Conservation (phyloP, 35 echinoderm and acorn worm species). For the Diadema setosum region DNA sequence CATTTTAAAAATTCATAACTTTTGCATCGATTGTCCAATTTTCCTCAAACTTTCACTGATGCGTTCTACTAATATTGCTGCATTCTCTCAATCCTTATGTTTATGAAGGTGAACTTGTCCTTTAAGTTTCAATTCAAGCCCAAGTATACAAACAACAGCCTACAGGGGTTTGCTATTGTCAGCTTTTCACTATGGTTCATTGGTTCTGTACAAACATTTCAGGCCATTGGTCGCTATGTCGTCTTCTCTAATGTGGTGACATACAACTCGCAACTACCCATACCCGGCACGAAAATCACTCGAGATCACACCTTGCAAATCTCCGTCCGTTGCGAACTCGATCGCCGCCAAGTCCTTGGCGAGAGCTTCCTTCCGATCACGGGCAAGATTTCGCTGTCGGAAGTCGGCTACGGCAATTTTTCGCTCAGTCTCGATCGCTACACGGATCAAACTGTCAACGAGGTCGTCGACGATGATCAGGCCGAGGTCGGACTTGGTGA, state of each 20-base stretch:
- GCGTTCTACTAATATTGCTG: too few relatives aligned
- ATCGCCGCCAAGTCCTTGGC: not conserved
- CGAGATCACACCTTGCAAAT: not conserved
- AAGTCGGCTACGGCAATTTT: not conserved
- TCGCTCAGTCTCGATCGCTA: slow-evolving; percentile 6
- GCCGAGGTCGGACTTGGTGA: not conserved
- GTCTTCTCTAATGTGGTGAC: slow-evolving; percentile 12
- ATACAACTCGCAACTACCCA: not conserved
- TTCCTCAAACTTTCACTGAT: too few relatives aligned
- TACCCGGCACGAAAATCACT: not conserved
- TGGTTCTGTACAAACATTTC: too few relatives aligned
- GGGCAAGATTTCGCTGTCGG: not conserved
- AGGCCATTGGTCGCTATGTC: too few relatives aligned
- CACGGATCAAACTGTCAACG: not conserved
- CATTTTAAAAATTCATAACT: too few relatives aligned
- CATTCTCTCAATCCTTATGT: too few relatives aligned
- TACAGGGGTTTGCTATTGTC: too few relatives aligned
- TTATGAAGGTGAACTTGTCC: too few relatives aligned
- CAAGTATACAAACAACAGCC: too few relatives aligned
- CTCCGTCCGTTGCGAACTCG: not conserved
- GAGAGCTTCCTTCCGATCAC: not conserved
- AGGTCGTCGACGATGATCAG: not conserved
- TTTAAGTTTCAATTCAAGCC: too few relatives aligned
- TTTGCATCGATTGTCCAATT: too few relatives aligned
- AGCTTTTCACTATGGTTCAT: too few relatives aligned